Evolutionary conservation across 1,140 invertebrate genomes (phyloP).

Genomic region (Meloidogyne chitwoodi): DNA sequence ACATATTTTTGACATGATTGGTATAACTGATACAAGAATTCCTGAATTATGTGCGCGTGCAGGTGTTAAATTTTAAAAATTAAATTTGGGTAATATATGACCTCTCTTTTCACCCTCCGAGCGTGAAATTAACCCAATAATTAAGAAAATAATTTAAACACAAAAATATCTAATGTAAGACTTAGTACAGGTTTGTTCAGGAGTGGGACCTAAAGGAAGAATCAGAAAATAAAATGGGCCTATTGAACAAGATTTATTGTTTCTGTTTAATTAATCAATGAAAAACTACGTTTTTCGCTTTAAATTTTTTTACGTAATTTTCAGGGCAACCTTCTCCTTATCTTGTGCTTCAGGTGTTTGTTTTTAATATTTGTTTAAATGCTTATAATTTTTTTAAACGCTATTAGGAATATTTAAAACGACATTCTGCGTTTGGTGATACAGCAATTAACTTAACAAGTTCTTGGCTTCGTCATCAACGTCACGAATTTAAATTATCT

Average conservation of each 20-base stretch:
- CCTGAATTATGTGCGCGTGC: slow-evolving; percentile 39
- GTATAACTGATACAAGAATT: slow-evolving; percentile 38
- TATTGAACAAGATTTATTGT: too few species aligned
- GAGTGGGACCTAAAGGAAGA: too few species aligned
- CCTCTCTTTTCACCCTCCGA: too few species aligned
- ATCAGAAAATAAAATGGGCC: too few species aligned
- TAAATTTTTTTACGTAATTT: too few species aligned
- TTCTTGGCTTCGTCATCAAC: slow-evolving; percentile 81
- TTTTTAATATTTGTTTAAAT: slow-evolving; percentile 8
- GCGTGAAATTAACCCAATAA: too few species aligned
- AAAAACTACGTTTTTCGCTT: too few species aligned
- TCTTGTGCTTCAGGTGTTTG: slow-evolving; percentile 9
- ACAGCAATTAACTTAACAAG: slow-evolving; percentile 81
- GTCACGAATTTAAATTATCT: slow-evolving; percentile 87
- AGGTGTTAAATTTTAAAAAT: not conserved
- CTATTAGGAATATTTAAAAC: slow-evolving; percentile 50
- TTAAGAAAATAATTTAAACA: too few species aligned
- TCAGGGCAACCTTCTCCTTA: slow-evolving; percentile 16
- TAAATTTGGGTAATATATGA: too few species aligned
- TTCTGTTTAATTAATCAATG: too few species aligned
- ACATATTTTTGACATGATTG: slow-evolving; percentile 39
- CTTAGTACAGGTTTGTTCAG: too few species aligned
- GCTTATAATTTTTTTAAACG: not conserved
- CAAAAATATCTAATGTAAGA: too few species aligned
- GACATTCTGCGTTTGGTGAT: slow-evolving; percentile 83